Conservation (phyloP, 2,113 vertebrate genomes). For the Phalacrocorax aristotelis region DNA sequence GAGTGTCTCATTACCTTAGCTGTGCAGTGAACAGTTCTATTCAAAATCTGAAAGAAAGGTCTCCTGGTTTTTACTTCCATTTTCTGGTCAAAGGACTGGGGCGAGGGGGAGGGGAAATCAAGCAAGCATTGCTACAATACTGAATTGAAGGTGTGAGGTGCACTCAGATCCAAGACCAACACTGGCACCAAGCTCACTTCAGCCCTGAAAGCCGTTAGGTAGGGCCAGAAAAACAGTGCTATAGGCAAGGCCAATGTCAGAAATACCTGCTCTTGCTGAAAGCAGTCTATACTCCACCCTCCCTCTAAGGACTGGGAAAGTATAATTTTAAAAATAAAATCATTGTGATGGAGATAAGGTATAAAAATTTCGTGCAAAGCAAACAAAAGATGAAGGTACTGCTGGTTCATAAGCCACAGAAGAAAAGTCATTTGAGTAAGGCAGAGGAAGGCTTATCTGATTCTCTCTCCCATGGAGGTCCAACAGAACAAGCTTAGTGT, state of each 20-base stretch:
- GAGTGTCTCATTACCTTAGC: not conserved
- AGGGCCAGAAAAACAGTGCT: not conserved
- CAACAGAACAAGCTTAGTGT: not conserved
- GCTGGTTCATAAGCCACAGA: not conserved
- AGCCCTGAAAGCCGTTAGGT: not conserved
- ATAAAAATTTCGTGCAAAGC: not conserved
- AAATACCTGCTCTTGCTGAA: not conserved
- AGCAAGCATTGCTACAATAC: not conserved
- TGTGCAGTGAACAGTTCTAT: not conserved
- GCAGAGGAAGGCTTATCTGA: not conserved
- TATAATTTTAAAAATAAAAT: not conserved
- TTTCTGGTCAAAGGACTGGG: not conserved
- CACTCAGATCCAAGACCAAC: not conserved
- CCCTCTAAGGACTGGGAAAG: not conserved
- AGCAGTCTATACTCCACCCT: not conserved
- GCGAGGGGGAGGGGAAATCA: not conserved
- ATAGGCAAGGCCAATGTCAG: not conserved
- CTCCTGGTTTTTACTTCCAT: not conserved
- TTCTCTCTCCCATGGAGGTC: not conserved
- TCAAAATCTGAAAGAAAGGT: not conserved
- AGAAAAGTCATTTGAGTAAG: not conserved
- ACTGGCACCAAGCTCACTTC: not conserved
- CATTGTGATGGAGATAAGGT: fast-evolving
- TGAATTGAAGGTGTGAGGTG: not conserved
- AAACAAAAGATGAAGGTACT: not conserved